These are phyloP conservation scores for Pentalonia nigronervosa DNA, from an alignment of 1,140 invertebrate genomes.

Conservation along the genomic window DNA sequence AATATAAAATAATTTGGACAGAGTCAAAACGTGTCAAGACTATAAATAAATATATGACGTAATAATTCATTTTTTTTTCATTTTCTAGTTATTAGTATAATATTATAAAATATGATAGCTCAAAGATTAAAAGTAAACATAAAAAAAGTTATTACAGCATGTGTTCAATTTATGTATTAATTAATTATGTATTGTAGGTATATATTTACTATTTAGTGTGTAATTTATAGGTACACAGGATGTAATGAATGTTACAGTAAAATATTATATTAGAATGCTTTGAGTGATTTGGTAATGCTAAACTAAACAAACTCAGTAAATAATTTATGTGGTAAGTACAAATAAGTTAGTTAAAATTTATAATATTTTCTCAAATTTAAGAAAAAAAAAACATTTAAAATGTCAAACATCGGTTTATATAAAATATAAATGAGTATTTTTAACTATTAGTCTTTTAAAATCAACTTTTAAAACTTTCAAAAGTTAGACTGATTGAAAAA, in stretches of 20 bases:
- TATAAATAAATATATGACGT: too few relatives aligned
- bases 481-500: slow-evolving; percentile 16
- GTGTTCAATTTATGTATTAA: too few relatives aligned
- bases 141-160: too few relatives aligned
- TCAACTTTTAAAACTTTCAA: not conserved
- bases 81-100: too few relatives aligned
- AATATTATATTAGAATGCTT: not conserved
- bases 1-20: too few relatives aligned
- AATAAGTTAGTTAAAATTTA: not conserved
- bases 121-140: too few relatives aligned
- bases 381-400: not conserved
- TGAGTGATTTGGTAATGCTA: not conserved
- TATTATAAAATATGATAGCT: too few relatives aligned
- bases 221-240: too few relatives aligned
- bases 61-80: too few relatives aligned
- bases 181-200: too few relatives aligned
- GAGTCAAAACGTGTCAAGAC: too few relatives aligned
- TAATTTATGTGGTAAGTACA: not conserved
- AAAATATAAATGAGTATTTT: slow-evolving; percentile 11
- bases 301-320: not conserved
- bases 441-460: not conserved
- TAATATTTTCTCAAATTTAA: not conserved
- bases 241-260: not conserved
- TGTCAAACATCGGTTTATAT: not conserved
- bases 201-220: too few relatives aligned